Evolutionary conservation across 2,113 vertebrate species (phyloP).

Genomic region (Amphilophus citrinellus): DNA sequence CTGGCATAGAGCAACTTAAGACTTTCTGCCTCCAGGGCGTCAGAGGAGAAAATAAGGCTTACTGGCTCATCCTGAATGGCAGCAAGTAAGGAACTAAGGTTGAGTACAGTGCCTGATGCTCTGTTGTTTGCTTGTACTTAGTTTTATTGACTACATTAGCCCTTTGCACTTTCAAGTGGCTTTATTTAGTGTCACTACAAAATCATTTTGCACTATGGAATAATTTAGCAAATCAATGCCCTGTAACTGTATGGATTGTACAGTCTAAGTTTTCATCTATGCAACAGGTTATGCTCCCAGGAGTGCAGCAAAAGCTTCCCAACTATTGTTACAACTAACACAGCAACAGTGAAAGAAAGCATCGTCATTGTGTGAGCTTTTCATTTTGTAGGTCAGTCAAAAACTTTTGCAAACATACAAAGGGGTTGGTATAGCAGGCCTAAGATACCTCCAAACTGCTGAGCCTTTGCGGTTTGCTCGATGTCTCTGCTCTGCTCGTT

Average conservation of each 20-base stretch:
- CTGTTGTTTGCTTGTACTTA: background rate
- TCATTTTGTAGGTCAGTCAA: background rate
- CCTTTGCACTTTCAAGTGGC: background rate
- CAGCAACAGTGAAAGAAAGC: background rate
- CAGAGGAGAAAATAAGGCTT: background rate
- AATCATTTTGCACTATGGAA: background rate
- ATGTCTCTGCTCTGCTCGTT: no score
- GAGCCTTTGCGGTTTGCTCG: no score
- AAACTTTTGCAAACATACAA: background rate
- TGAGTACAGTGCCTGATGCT: background rate
- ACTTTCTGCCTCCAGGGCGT: background rate
- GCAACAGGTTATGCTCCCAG: background rate
- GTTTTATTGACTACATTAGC: background rate
- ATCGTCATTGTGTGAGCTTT: background rate
- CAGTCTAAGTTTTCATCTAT: background rate
- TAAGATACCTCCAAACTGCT: background rate
- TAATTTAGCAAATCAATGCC: background rate
- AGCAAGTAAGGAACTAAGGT: background rate
- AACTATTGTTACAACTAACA: background rate
- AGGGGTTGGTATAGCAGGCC: background rate
- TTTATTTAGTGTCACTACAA: background rate
- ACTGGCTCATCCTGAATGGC: background rate
- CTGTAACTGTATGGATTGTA: rapidly evolving
- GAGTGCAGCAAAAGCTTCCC: no score
- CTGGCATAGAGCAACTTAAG: background rate